These are phyloP conservation scores for Campoplex nolae DNA, from an alignment of 2,888 invertebrate genomes.

Conservation along the genomic window DNA sequence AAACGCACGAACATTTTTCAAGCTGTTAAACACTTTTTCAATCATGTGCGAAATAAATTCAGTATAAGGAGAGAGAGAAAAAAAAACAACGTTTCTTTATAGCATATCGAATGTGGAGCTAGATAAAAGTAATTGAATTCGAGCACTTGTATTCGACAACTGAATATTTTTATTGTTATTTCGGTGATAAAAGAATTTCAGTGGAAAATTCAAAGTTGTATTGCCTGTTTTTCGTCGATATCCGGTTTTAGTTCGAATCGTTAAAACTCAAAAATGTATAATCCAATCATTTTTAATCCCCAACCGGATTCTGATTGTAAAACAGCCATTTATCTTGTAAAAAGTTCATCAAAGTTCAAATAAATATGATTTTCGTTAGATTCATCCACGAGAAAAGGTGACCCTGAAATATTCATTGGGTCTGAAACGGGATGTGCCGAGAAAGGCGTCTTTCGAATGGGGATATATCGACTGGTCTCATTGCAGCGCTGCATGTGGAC, in stretches of 20 bases:
- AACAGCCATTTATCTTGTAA: background rate
- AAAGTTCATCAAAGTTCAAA: background rate
- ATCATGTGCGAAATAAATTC: no score
- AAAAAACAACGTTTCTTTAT: no score
- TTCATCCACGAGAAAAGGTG: constrained; percentile 74
- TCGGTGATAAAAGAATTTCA: background rate
- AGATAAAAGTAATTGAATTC: no score
- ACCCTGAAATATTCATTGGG: constrained; percentile 75
- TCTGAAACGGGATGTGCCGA: constrained; percentile 79
- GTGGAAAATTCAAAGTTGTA: no score
- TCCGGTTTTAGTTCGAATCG: no score
- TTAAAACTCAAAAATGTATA: no score
- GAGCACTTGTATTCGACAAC: no score
- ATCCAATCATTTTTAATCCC: no score
- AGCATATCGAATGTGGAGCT: no score
- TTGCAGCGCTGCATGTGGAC: constrained; percentile 86
- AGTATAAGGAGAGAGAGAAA: no score
- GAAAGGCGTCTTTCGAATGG: constrained; percentile 85
- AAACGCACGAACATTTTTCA: background rate
- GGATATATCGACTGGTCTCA: constrained; percentile 85
- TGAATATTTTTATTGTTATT: background rate
- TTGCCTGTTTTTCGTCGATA: no score
- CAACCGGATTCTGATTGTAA: background rate
- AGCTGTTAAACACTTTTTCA: no score
- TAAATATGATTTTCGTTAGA: constrained; percentile 50